Conservation (phyloP, 2,113 vertebrate genomes). For the Diglossa brunneiventris region DNA sequence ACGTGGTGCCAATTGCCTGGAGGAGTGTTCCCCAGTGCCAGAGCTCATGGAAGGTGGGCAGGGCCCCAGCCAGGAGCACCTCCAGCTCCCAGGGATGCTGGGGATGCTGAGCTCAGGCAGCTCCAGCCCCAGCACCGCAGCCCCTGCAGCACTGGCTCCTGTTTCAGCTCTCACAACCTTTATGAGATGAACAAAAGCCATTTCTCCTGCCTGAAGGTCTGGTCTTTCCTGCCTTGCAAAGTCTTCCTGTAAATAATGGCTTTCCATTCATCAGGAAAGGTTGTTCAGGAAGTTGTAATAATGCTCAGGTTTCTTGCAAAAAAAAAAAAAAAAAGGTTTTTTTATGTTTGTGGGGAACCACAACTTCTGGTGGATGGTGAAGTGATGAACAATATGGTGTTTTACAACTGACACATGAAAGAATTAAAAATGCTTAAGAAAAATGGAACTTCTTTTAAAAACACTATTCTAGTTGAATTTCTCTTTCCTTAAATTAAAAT, state of each 20-base stretch:
- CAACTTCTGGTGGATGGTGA: neutral
- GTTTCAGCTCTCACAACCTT: neutral
- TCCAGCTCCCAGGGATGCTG: neutral
- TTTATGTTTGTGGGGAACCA: neutral
- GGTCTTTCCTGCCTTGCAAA: neutral
- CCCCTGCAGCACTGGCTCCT: fast-evolving
- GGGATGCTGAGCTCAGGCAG: neutral
- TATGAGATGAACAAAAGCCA: neutral
- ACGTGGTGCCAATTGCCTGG: neutral
- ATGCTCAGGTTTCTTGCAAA: neutral
- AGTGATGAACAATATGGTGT: neutral
- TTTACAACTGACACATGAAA: neutral
- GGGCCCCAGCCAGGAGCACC: neutral
- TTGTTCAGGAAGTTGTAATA: neutral
- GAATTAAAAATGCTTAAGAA: neutral
- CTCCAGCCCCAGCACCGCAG: neutral
- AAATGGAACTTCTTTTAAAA: neutral
- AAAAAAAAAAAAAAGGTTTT: neutral
- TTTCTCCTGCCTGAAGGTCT: neutral
- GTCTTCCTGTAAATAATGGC: neutral
- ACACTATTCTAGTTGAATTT: neutral
- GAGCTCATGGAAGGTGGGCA: neutral
- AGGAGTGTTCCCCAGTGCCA: fast-evolving
- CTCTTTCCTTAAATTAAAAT: neutral
- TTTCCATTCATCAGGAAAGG: neutral